phyloP scores from a whole-genome alignment of 2,888 invertebrate genomes.

The Eupithecia tripunctaria region DNA sequence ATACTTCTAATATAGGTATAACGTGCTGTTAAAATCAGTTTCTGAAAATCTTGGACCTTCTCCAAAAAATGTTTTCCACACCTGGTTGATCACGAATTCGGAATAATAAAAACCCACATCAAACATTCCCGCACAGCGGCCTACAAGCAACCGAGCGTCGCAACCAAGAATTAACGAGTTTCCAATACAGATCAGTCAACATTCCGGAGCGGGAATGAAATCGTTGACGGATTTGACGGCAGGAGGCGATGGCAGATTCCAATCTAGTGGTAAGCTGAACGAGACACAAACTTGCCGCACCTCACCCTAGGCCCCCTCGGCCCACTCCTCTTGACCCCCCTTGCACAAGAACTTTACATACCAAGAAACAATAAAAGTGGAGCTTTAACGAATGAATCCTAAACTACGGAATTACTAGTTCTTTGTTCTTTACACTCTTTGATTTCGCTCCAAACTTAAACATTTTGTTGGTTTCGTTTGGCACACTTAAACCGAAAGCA shows the following conservation, averaged over 20 bases:
- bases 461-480: conserved; percentile 5
- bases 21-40: neutral
- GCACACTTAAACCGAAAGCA: conserved; percentile 1
- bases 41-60: neutral
- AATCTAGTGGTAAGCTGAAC: conserved; percentile 67
- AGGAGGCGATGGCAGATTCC: conserved; percentile 69
- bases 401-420: neutral
- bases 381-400: conserved; percentile 6
- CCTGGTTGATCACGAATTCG: conserved; percentile 5
- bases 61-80: conserved; percentile 5
- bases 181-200: conserved; percentile 45
- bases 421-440: conserved; percentile 9
- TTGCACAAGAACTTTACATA: conserved; percentile 19
- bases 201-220: conserved; percentile 52
- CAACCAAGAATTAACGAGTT: conserved; percentile 24
- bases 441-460: conserved; percentile 14
- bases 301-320: conserved; percentile 35
- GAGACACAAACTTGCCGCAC: conserved; percentile 46
- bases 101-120: conserved; percentile 2
- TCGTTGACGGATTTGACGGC: conserved; percentile 69
- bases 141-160: conserved; percentile 2
- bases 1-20: neutral
- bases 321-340: conserved; percentile 23
- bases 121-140: conserved; percentile 35
- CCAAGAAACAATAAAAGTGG: conserved; percentile 5